phyloP scores from a whole-genome alignment of 1,140 invertebrate species.

The Scaptomyza pallida region DNA sequence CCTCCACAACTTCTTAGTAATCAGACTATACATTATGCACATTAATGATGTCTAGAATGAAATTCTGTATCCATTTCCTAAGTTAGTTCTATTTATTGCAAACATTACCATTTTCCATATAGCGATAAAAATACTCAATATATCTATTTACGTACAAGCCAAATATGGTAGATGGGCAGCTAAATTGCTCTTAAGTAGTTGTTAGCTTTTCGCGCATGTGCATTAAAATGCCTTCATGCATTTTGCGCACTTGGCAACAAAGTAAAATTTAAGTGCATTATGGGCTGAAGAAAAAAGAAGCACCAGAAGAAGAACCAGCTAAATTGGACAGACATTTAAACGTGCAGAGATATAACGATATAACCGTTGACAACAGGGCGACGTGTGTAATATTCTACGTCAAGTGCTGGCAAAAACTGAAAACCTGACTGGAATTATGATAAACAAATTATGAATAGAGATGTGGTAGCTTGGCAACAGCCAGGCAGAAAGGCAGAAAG shows the following conservation, averaged over 20 bases:
- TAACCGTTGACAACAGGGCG: constrained; percentile 50
- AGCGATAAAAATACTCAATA: constrained; percentile 8
- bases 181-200: constrained; percentile 44
- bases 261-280: constrained; percentile 48
- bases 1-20: constrained; percentile 66
- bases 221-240: constrained; percentile 69
- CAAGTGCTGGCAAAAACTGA: constrained; percentile 28
- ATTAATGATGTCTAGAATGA: constrained; percentile 1
- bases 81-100: no score
- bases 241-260: constrained; percentile 68
- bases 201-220: constrained; percentile 25
- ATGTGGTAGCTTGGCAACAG: constrained; percentile 10
- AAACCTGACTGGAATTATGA: constrained; percentile 75
- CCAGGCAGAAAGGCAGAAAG: neutral
- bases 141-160: constrained; percentile 1
- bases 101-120: neutral
- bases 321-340: constrained; percentile 29
- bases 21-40: constrained; percentile 24
- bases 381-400: constrained; percentile 66
- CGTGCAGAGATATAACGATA: constrained; percentile 69
- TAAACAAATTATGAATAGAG: constrained; percentile 71
- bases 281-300: constrained; percentile 3
- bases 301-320: constrained; percentile 13
- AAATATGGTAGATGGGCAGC: constrained; percentile 25
- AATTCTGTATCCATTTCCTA: no score